phyloP scores from a whole-genome alignment of 2,113 vertebrate species.

The Chloroceryle aenea region DNA sequence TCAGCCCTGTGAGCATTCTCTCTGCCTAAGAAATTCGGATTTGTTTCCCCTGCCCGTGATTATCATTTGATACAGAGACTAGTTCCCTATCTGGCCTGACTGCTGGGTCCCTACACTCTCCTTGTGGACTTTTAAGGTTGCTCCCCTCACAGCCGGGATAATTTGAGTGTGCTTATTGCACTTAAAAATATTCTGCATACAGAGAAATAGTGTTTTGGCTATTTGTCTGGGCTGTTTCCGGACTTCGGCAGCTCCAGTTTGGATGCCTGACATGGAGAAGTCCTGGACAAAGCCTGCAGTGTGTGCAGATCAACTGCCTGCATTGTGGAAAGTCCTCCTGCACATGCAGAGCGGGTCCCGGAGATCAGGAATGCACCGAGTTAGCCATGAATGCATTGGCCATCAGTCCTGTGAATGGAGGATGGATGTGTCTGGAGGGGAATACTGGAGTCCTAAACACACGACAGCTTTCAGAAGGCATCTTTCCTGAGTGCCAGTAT shows the following conservation, averaged over 20 bases:
- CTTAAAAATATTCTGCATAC: neutral
- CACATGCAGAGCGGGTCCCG: conserved; percentile 10
- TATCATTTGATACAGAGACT: neutral
- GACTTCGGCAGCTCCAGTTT: conserved; percentile 47
- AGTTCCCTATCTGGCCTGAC: neutral
- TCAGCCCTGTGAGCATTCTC: neutral
- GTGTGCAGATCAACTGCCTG: conserved; percentile 55
- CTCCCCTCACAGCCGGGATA: neutral
- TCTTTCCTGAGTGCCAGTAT: conserved; percentile 42
- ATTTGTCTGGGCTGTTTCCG: conserved; percentile 56
- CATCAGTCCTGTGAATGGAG: conserved; percentile 41
- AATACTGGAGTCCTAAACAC: conserved; percentile 23
- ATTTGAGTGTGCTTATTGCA: neutral
- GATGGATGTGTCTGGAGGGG: conserved; percentile 53
- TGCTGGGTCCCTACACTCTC: neutral
- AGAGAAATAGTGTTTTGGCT: conserved; percentile 36
- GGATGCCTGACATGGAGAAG: conserved; percentile 50
- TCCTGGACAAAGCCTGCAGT: conserved; percentile 54
- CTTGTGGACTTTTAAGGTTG: neutral
- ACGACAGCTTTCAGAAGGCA: conserved; percentile 7
- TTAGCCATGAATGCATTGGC: conserved; percentile 1
- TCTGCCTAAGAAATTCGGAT: neutral
- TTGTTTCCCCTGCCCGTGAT: neutral
- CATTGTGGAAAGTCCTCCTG: conserved; percentile 50
- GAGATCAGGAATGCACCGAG: conserved; percentile 47